Evolutionary conservation across 1,140 invertebrate genomes (phyloP), one percentile per base, ranked within the genome.

Genomic region (Lepidurus apus): DNA sequence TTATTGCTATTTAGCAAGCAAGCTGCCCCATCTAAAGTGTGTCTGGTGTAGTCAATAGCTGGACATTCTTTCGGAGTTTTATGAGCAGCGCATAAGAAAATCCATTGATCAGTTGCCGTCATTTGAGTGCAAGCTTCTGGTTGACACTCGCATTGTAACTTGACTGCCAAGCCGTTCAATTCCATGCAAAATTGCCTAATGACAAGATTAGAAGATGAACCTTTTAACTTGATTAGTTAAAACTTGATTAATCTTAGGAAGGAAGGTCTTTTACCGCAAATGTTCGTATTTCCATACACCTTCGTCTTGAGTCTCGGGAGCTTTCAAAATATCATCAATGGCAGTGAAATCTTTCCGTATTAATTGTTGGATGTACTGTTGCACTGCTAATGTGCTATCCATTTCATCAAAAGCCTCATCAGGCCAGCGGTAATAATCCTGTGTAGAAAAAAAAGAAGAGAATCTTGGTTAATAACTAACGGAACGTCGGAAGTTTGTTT

Each of bases 201-300:
- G 13, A 17, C 43, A 42, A 78, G 73, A 4, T 34, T 5, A 13
- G 42, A 75, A 42, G 5, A 75, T 65, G 17, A 75, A 2, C 1
- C n/a, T 75, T 34, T 75, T 4, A 75, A 75, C 4, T 75, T 34
- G 17, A n/a, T n/a, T 73, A 76, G 5, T 43, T 75, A 65, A 34
- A 4, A 76, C 78, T 42, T 26, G n/a, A n/a, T n/a, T n/a, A n/a
- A n/a, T 42, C 5, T 53, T 8, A 42, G 9, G 7, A 42, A 42
- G 47, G 82, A 76, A 77, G 76, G n/a, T 26, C 78, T 79, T 53
- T 76, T 87, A 92, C 89, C 93, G 90, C 45, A 99, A 88, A 88
- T 99, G 98, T 88, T 99, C 98, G 86, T 99, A 99, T 87, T 99
- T 99, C 98, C 98, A 99, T 10, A 99, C 97, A 47, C 97, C 97